Percentiles rank a stretch among this genome's conserved stretches.
Evolutionary conservation across 2,797 vertebrate genomes (phyloP).

Genomic region (Zenarchopterus dispar): DNA sequence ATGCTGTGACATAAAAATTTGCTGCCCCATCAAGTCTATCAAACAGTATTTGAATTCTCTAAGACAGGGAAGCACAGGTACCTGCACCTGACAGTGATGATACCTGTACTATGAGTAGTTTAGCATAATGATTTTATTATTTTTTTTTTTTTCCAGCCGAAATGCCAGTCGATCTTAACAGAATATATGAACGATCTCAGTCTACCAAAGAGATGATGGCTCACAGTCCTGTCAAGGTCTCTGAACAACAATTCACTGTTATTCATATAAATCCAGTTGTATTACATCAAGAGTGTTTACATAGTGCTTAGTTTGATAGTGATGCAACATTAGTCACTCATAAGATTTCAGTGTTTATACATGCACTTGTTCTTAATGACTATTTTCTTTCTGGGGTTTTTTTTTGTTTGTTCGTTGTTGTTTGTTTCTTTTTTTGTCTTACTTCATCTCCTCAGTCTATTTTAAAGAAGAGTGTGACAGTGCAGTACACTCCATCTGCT

Average conservation of each 20-base stretch:
- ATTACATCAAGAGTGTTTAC: neutral
- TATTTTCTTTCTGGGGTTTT: neutral
- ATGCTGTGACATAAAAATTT: no score
- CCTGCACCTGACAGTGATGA: no score
- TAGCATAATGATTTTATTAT: neutral
- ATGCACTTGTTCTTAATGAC: neutral
- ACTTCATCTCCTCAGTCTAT: conserved; percentile 66
- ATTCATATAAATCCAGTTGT: neutral
- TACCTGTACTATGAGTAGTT: no score
- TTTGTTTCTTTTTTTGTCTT: neutral
- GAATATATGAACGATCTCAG: conserved; percentile 75
- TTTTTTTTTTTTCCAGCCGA: conserved; percentile 55
- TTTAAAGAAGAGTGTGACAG: conserved; percentile 86
- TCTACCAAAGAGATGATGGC: conserved; percentile 36
- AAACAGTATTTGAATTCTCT: no score
- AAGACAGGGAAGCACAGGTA: no score
- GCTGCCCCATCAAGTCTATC: no score
- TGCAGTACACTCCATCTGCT: conserved; percentile 84
- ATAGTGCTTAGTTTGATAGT: no score
- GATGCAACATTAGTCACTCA: no score
- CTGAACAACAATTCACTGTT: neutral
- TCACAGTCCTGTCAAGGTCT: conserved; percentile 66
- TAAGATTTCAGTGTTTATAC: no score
- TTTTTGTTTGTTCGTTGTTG: no score
- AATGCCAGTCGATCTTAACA: conserved; percentile 75